These are phyloP conservation scores for Scaptomyza cyrtandrae DNA, from an alignment of 2,888 invertebrate species.

Conservation along the genomic window DNA sequence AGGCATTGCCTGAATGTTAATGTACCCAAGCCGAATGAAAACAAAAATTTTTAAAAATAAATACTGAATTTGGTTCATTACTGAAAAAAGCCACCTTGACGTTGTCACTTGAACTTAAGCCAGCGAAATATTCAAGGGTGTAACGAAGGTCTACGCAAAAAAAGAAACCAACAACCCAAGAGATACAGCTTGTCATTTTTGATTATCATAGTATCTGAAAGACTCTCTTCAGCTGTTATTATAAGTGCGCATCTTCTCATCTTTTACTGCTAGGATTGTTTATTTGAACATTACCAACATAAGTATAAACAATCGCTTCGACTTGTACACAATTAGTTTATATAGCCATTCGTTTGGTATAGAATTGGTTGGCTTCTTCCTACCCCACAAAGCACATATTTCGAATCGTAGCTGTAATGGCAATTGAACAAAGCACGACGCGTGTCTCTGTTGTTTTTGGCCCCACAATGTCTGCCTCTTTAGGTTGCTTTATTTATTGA, in stretches of 20 bases:
- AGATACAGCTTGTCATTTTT: neutral
- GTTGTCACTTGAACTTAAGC: constrained; percentile 75
- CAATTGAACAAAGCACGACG: constrained; percentile 30
- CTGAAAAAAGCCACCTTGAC: constrained; percentile 72
- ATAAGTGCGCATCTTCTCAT: constrained; percentile 41
- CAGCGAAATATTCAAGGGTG: constrained; percentile 75
- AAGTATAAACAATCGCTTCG: constrained; percentile 41
- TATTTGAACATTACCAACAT: constrained; percentile 40
- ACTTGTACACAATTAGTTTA: constrained; percentile 37
- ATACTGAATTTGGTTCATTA: constrained; percentile 74
- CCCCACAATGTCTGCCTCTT: constrained; percentile 26
- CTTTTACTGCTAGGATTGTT: constrained; percentile 22
- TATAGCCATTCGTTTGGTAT: constrained; percentile 23
- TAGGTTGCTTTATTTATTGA: constrained; percentile 11
- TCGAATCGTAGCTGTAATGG: constrained; percentile 21
- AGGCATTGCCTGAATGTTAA: constrained; percentile 59
- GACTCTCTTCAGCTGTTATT: constrained; percentile 27
- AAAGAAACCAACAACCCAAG: neutral
- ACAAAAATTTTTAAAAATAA: constrained; percentile 66
- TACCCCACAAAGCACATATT: constrained; percentile 19
- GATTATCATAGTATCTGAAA: constrained; percentile 25
- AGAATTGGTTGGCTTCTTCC: constrained; percentile 7
- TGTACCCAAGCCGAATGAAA: constrained; percentile 48
- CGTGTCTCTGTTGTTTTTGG: constrained; percentile 18
- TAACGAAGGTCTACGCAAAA: constrained; percentile 56